Evolutionary conservation across 1,140 invertebrate species (phyloP), one percentile per base, ranked within the genome.

Genomic region (Drosophila virilis): DNA sequence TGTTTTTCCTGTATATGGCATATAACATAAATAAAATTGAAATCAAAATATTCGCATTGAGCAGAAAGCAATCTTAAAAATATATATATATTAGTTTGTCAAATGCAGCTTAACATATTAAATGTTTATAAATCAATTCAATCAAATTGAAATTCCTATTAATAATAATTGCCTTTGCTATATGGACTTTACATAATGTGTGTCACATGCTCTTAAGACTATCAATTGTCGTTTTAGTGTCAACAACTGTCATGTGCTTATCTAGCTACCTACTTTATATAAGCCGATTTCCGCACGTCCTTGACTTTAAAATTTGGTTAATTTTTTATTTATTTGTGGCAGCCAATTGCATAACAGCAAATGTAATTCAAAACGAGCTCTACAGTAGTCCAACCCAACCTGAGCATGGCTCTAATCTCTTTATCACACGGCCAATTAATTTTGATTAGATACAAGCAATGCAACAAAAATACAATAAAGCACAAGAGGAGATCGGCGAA

Each of bases 371-470:
- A 52, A 48, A 61, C 43, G 28, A 51, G 42, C 73, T 46, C 10
- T 12, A 22, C 57, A 70, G 33, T 54, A 60, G 52, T 57, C 28
- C 32, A 40, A 28, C 28, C 40, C n/a, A 51, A 32, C 22, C 35
- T 42, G 45, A 60, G 58, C 46, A 43, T 45, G 43, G 12, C 64
- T 67, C 73, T 77, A 83, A 86, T 86, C 83, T 83, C 54, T 83
- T 83, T 86, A 86, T 86, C 83, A 83, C 66, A 82, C n/a, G 84
- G 65, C 79, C 84, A 86, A 88, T 86, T 88, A 88, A 83, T 69
- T 86, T 74, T 71, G 83, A 83, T 86, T 79, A 86, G 64, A 64
- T 71, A 68, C 64, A 69, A 22, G n/a, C 42, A 51, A 61, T 64
- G 46, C 78, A 77, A 42, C 38, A 45, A 38, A 60, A 33, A 13